A percentile compares a stretch with the other conserved stretches of the same genome.
phyloP scores from a whole-genome alignment of 1,140 invertebrate genomes.

The Plutomurus gul region DNA sequence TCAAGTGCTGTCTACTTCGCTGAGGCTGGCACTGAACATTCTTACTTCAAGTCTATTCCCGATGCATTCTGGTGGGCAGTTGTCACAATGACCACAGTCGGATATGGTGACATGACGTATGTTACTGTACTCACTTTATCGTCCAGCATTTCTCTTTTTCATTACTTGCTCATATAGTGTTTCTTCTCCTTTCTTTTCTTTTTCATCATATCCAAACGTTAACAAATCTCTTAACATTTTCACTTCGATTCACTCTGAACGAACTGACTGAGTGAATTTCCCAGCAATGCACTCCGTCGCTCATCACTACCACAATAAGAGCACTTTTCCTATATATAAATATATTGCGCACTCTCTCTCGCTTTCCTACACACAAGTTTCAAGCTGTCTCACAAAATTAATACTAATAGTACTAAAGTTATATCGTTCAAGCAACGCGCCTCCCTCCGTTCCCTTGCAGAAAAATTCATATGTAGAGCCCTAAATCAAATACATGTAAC shows the following conservation, averaged over 20 bases:
- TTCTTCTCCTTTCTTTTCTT: background rate
- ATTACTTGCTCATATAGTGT: background rate
- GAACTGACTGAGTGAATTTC: background rate
- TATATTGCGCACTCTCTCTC: too few species aligned
- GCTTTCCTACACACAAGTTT: too few species aligned
- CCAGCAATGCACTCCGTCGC: too few species aligned
- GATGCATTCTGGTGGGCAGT: slow-evolving; percentile 96
- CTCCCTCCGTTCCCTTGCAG: too few species aligned
- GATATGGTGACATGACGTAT: slow-evolving; percentile 99
- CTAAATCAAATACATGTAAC: too few species aligned
- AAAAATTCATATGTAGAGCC: too few species aligned
- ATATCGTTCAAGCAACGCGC: too few species aligned
- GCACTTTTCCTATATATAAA: too few species aligned
- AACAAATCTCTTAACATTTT: too few species aligned
- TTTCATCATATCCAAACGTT: background rate
- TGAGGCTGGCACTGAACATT: slow-evolving; percentile 92
- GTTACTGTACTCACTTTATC: slow-evolving; percentile 66
- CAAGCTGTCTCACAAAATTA: too few species aligned
- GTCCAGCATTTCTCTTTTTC: slow-evolving; percentile 26
- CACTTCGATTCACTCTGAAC: background rate
- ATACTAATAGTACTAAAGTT: too few species aligned
- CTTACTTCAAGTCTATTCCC: slow-evolving; percentile 97
- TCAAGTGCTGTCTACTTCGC: slow-evolving; percentile 98
- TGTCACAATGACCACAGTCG: slow-evolving; percentile 91
- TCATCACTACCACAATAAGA: too few species aligned